These are phyloP conservation scores for Hippasteria phrygiana DNA, from an alignment of 53 echinoderm and acorn worm species.

Conservation along the genomic window DNA sequence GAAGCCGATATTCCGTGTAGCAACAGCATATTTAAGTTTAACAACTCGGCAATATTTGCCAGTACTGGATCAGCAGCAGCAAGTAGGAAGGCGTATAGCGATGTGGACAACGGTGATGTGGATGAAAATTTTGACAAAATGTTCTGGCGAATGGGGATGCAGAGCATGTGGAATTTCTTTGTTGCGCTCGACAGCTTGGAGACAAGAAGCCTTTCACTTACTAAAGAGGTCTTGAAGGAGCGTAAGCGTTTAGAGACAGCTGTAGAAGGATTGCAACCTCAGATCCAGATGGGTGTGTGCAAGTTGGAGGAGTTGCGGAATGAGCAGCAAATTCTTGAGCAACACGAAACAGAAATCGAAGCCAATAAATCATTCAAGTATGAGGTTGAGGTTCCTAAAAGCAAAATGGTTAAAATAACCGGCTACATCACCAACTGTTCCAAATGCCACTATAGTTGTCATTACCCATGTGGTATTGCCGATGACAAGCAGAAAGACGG, in stretches of 20 bases:
- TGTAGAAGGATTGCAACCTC: slow-evolving; percentile 58
- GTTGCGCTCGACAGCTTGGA: slow-evolving; percentile 12
- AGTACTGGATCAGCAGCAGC: background rate
- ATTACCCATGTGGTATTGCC: slow-evolving; percentile 55
- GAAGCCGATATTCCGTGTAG: slow-evolving; percentile 53
- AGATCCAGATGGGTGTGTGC: slow-evolving; percentile 51
- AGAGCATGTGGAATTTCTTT: slow-evolving; percentile 60
- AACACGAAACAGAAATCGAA: slow-evolving; percentile 65
- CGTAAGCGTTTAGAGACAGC: slow-evolving; percentile 59
- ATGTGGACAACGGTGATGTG: background rate
- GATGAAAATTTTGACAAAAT: background rate
- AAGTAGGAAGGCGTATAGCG: background rate
- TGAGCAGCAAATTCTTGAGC: slow-evolving; percentile 50
- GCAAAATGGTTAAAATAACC: background rate
- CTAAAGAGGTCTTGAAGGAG: slow-evolving; percentile 66
- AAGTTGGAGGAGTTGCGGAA: slow-evolving; percentile 56
- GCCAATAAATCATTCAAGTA: slow-evolving; percentile 49
- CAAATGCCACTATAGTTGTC: slow-evolving; percentile 67
- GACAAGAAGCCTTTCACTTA: slow-evolving; percentile 57
- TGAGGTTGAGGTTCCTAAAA: slow-evolving; percentile 30
- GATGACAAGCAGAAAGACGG: slow-evolving; percentile 37
- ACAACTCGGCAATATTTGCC: slow-evolving; percentile 47
- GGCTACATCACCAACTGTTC: slow-evolving; percentile 64
- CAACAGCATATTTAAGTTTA: slow-evolving; percentile 61
- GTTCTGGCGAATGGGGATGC: slow-evolving; percentile 69